Evolutionary conservation across 2,113 vertebrate genomes (phyloP).

Genomic region (Elephas maximus): DNA sequence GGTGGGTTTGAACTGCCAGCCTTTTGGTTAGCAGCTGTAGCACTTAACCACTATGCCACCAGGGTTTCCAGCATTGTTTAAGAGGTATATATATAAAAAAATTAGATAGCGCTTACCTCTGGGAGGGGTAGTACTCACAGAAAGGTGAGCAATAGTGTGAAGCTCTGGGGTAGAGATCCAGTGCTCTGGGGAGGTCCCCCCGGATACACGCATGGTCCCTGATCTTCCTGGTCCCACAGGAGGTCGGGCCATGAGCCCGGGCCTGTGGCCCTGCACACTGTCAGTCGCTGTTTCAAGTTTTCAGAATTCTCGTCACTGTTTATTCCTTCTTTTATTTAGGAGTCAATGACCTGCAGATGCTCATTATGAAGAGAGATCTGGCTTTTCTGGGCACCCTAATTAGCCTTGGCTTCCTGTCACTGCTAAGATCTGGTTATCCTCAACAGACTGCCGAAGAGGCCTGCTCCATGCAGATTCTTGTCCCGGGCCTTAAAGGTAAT

Average conservation of each 20-base stretch:
- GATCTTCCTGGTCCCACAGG: background rate
- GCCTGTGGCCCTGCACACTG: background rate
- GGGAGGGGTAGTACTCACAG: background rate
- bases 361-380: slow-evolving; percentile 92
- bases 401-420: slow-evolving; percentile 90
- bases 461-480: slow-evolving; percentile 97
- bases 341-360: slow-evolving; percentile 84
- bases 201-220: background rate
- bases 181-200: too few relatives aligned
- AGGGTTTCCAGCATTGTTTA: background rate
- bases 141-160: background rate
- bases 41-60: too few relatives aligned
- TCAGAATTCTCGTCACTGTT: slow-evolving; percentile 84
- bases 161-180: background rate
- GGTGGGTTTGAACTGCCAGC: too few relatives aligned
- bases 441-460: slow-evolving; percentile 94
- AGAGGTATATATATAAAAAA: background rate
- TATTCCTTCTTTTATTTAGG: slow-evolving; percentile 87
- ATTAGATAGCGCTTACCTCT: background rate
- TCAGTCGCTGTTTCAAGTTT: background rate
- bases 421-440: slow-evolving; percentile 88
- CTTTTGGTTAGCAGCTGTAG: too few relatives aligned
- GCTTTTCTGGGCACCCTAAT: slow-evolving; percentile 88
- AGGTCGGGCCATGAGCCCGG: background rate
- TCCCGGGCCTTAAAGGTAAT: slow-evolving; percentile 98